A percentile compares a stretch with the other conserved stretches of the same genome.
Conservation (phyloP, 2,797 vertebrate genomes). For the Chelonia mydas region DNA sequence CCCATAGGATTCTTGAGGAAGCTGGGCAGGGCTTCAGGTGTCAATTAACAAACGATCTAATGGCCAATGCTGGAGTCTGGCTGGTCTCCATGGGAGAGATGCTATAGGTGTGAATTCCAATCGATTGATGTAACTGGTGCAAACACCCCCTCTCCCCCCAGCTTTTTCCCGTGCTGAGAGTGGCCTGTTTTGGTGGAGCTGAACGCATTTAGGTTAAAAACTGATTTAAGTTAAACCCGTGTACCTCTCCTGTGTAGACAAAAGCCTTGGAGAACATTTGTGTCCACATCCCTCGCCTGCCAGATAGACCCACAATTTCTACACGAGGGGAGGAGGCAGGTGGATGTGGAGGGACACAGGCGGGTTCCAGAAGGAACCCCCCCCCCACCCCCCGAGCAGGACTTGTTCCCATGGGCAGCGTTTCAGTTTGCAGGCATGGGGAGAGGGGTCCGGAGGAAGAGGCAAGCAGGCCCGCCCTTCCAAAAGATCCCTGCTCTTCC, state of each 20-base stretch:
- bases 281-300: background rate
- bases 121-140: conserved; percentile 32
- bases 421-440: conserved; percentile 69
- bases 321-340: background rate
- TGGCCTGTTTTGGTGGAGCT: background rate
- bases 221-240: background rate
- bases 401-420: conserved; percentile 72
- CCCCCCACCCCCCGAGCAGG: conserved; percentile 15
- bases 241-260: background rate
- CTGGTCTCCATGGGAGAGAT: conserved; percentile 24
- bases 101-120: conserved; percentile 6
- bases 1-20: background rate
- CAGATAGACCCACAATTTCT: rapidly evolving
- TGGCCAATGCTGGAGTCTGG: background rate
- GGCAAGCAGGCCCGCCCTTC: conserved; percentile 73
- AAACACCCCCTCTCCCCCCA: background rate
- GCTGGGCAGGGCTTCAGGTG: background rate
- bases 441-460: conserved; percentile 69
- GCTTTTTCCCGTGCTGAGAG: background rate
- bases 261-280: background rate
- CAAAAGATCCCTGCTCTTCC: background rate
- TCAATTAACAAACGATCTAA: background rate
- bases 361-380: conserved; percentile 58
- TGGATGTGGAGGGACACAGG: conserved; percentile 32
- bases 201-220: background rate